Evolutionary conservation across 2,888 invertebrate species (phyloP).

Genomic region (Xanthia togata): DNA sequence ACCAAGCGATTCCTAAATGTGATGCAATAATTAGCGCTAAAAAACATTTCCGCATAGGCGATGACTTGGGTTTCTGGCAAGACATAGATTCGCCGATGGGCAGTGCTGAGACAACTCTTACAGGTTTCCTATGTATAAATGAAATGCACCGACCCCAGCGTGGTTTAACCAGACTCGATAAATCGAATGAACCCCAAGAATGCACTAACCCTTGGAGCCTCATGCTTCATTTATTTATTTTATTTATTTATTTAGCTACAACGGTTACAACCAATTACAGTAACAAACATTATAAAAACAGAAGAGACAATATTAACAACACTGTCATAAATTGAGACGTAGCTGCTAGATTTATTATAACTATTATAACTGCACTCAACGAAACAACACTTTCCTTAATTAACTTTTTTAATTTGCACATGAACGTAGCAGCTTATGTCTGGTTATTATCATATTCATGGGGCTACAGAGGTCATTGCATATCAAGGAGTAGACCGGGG

Average conservation of each 20-base stretch:
- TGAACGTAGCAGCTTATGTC: conserved; percentile 2
- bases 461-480: no score
- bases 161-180: no score
- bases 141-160: no score
- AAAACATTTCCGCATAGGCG: neutral
- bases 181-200: no score
- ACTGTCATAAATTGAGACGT: conserved; percentile 8
- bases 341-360: conserved; percentile 20
- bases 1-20: neutral
- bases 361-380: conserved; percentile 22
- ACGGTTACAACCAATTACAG: no score
- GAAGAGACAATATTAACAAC: no score
- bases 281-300: no score
- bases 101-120: neutral
- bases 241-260: no score
- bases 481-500: no score
- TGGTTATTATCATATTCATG: neutral
- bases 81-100: neutral
- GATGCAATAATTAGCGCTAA: neutral
- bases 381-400: conserved; percentile 9
- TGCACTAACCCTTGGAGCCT: no score
- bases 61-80: neutral
- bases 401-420: conserved; percentile 10
- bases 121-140: neutral
- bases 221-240: no score